Evolutionary conservation across 1,140 invertebrate species (phyloP).

Genomic region (Papilio polyxenes): DNA sequence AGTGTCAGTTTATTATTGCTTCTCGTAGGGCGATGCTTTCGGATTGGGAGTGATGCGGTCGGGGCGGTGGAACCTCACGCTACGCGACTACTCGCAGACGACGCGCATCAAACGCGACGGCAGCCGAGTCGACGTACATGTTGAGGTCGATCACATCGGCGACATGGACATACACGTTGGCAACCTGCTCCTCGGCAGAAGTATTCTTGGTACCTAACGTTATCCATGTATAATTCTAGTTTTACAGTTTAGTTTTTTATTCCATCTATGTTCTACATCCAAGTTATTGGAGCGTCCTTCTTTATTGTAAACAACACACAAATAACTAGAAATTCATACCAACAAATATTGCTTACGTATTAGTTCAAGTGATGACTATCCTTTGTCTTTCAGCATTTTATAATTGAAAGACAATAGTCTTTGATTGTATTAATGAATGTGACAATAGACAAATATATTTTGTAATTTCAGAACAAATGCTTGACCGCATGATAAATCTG

Average conservation of each 20-base stretch:
- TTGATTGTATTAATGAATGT: slow-evolving; percentile 8
- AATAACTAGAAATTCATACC: no score
- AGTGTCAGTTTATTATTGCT: not conserved
- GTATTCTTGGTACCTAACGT: slow-evolving; percentile 82
- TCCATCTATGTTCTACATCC: no score
- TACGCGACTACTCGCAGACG: slow-evolving; percentile 89
- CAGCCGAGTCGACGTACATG: slow-evolving; percentile 79
- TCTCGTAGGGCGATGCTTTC: slow-evolving; percentile 81
- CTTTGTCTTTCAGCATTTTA: no score
- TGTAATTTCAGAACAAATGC: slow-evolving; percentile 81
- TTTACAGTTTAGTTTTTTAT: not conserved
- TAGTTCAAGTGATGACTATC: no score
- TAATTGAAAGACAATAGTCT: no score
- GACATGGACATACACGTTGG: slow-evolving; percentile 89
- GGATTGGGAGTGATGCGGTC: slow-evolving; percentile 82
- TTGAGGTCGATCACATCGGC: slow-evolving; percentile 87
- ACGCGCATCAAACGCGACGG: slow-evolving; percentile 85
- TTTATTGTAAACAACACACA: no score
- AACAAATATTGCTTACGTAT: no score
- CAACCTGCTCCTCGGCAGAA: slow-evolving; percentile 85
- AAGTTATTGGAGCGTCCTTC: no score
- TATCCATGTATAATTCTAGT: not conserved
- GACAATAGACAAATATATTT: not conserved
- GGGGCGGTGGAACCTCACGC: slow-evolving; percentile 87
- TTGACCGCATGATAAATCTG: slow-evolving; percentile 85